Conservation (phyloP, 2,888 invertebrate genomes). For the Drosophila mulleri region DNA sequence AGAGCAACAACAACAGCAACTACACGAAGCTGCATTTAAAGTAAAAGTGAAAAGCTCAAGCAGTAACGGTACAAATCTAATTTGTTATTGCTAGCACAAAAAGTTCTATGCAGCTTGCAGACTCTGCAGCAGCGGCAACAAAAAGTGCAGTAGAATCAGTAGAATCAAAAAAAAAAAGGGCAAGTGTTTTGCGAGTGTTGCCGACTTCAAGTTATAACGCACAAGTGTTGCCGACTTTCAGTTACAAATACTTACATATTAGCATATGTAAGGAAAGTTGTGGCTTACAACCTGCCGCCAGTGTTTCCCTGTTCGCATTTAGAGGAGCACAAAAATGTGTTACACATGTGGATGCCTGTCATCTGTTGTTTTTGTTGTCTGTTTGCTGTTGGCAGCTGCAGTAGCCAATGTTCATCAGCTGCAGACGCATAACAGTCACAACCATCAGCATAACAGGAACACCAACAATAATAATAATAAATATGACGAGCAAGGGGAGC, state of each 20-base stretch:
- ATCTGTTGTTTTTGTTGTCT: constrained; percentile 5
- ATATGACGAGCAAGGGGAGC: constrained; percentile 26
- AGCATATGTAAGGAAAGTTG: constrained; percentile 22
- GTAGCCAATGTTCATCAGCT: constrained; percentile 29
- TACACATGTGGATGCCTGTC: constrained; percentile 46
- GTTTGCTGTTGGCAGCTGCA: constrained; percentile 5
- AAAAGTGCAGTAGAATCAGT: constrained; percentile 25
- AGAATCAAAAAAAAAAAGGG: constrained; percentile 36
- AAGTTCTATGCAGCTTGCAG: constrained; percentile 17
- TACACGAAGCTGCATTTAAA: constrained; percentile 31
- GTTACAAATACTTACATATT: constrained; percentile 13
- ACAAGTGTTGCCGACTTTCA: constrained; percentile 16
- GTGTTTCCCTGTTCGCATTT: constrained; percentile 23
- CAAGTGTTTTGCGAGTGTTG: constrained; percentile 36
- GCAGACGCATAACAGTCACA: constrained; percentile 36
- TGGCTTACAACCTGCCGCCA: constrained; percentile 21
- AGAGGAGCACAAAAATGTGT: constrained; percentile 50
- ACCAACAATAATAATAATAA: constrained; percentile 22
- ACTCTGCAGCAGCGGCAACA: constrained; percentile 11
- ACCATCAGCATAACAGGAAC: constrained; percentile 24
- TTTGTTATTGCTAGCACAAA: constrained; percentile 21
- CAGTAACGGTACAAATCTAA: constrained; percentile 29
- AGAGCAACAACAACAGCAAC: constrained; percentile 16
- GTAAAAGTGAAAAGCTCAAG: constrained; percentile 50
- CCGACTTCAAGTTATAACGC: constrained; percentile 14